Base-by-base conservation (phyloP, 2,113 vertebrate genomes). In the Takifugu flavidus region DNA sequence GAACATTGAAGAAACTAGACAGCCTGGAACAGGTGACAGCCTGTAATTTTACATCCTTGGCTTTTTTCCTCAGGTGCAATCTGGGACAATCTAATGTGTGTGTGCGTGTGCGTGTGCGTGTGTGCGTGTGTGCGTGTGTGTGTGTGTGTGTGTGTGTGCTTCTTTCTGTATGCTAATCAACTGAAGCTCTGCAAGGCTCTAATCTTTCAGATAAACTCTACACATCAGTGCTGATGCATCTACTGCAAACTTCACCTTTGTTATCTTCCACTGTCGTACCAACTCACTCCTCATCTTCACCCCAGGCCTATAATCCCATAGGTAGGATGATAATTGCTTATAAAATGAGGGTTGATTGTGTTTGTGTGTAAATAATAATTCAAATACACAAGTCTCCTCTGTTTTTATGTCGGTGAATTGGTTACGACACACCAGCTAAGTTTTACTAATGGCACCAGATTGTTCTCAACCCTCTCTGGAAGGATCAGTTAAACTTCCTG, bases 121-220 rank as follows among this genome's bases (percentile, higher is more conserved):
- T 73, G 65, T 65, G 67, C 69, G 60, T 90, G 90, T 57, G 74
- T 49, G 55, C 53, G 61, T 44, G 47, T 25, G 65, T 54, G 45
- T 49, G 71, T 92, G 88, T 53, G 64, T 5, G 47, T 47, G 56
- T 25, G 66, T 7, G 88, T 98, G 59, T 92, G 92, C 92, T 93
- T 92, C 95, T 96, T 92, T 95, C 92, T 88, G 91, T 94, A 95
- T 95, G 96, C 94, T 96, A 96, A 98, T 97, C 96, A 95, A 95
- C 91, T 89, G 90, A 91, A 94, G 83, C 93, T 92, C 81, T 82
- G 81, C 92, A 91, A 85, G 92, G 93, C 93, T 92, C 93, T 94
- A 91, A 93, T 94, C 94, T 93, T 91, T 91, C 91, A 91, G 93
- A 93, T 94, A 94, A 96, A 94, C 93, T 93, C 93, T 93, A 92